Base-by-base conservation (phyloP, 2,113 vertebrate species). In the Forbesichthys agassizii region DNA sequence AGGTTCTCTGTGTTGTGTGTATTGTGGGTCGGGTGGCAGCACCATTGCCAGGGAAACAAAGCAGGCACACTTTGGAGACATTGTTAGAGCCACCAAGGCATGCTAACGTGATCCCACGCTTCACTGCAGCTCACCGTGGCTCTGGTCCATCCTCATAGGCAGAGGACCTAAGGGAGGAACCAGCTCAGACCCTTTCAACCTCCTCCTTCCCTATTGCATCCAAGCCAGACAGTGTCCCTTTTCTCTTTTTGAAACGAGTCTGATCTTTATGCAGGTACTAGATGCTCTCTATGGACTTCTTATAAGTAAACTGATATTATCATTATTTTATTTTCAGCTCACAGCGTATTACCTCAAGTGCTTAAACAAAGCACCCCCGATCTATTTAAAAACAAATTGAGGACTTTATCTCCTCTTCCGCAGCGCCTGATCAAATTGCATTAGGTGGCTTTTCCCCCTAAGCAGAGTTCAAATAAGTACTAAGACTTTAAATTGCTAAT, bases 91-190 rank as follows among this genome's bases (percentile, higher is more conserved):
- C 82, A 85, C 78, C 69, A 89, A 88, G 77, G 85, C 87, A 64
- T 86, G 70, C 74, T 90, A 86, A 91, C 65, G 55, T 67, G 80
- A 90, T 91, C 86, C 84, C 85, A 88, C 54, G 87, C 85, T 84
- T 80, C 81, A 71, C 77, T 88, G 86, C 75, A 60, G 71, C 64
- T 80, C 75, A 77, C 79, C 72, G 85, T 78, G 78, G 66, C 75
- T 78, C 65, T 71, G 73, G 79, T 91, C 84, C 81, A 85, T 61
- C 71, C 79, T 82, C 55, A 83, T 69, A 63, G 76, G 65, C 84
- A 80, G 49, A 75, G 58, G 66, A 84, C 82, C 87, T 82, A 63
- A 84, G 81, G 80, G 81, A 84, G 75, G 57, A 10, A 76, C 66
- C 61, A 76, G 51, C 66, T 77, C 82, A 69, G 56, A 65, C 75